These are phyloP conservation scores for Anas platyrhynchos DNA, from an alignment of 2,113 vertebrate genomes.

Conservation along the genomic window DNA sequence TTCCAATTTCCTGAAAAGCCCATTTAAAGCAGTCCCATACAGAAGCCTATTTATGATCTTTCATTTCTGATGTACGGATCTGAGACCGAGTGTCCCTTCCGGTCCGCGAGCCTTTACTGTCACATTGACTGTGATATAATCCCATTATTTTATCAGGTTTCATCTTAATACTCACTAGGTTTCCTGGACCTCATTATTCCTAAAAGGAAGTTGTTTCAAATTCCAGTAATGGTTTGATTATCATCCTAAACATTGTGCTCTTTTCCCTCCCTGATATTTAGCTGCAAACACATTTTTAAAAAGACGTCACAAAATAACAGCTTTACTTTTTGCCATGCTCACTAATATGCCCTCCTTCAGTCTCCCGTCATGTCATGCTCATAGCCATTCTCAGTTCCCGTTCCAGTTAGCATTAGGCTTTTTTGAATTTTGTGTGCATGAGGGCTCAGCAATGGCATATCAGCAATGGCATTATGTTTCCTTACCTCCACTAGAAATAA, in stretches of 20 bases:
- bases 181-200: conserved; percentile 30
- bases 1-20: conserved; percentile 53
- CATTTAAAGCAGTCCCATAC: conserved; percentile 14
- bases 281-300: background rate
- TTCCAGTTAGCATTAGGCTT: background rate
- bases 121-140: background rate
- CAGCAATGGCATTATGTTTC: background rate
- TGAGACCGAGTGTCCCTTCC: background rate
- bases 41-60: conserved; percentile 4
- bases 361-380: background rate
- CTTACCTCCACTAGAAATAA: background rate
- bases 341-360: background rate
- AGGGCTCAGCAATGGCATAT: background rate
- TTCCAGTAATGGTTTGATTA: conserved; percentile 15
- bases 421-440: background rate
- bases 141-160: conserved; percentile 42
- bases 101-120: conserved; percentile 13
- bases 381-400: background rate
- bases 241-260: background rate
- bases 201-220: conserved; percentile 23
- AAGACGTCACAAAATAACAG: background rate
- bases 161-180: conserved; percentile 2
- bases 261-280: background rate
- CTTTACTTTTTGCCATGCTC: background rate
- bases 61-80: conserved; percentile 10